Evolutionary conservation across 2,888 invertebrate genomes (phyloP).

Genomic region (Agriopis aurantiaria): DNA sequence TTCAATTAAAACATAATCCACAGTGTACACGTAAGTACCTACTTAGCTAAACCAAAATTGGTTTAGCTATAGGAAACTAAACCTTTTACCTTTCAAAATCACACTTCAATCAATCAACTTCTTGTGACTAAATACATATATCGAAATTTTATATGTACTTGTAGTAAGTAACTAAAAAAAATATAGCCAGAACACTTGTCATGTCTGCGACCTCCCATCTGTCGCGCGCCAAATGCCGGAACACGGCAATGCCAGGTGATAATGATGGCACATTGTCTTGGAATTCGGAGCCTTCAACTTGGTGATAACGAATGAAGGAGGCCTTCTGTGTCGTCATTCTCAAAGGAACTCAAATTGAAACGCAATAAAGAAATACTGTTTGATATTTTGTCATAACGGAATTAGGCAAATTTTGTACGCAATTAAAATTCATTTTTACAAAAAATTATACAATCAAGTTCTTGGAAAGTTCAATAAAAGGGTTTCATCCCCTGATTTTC

Average conservation of each 20-base stretch:
- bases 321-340: constrained; percentile 5
- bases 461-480: no score
- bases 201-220: constrained; percentile 24
- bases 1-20: no score
- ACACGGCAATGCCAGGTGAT: constrained; percentile 35
- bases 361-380: background rate
- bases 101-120: no score
- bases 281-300: constrained; percentile 23
- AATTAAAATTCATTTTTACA: no score
- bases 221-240: constrained; percentile 32
- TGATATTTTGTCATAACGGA: no score
- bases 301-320: constrained; percentile 23
- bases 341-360: constrained; percentile 1
- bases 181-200: constrained; percentile 1
- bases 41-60: no score
- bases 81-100: no score
- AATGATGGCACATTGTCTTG: constrained; percentile 30
- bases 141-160: background rate
- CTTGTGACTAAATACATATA: background rate
- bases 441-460: no score
- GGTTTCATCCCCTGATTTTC: no score
- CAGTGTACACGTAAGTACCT: no score
- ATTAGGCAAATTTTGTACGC: no score
- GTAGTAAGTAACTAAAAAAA: background rate
- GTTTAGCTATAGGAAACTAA: no score